Evolutionary conservation across 2,888 invertebrate genomes (phyloP).

Genomic region (Drosophila hamatofila): DNA sequence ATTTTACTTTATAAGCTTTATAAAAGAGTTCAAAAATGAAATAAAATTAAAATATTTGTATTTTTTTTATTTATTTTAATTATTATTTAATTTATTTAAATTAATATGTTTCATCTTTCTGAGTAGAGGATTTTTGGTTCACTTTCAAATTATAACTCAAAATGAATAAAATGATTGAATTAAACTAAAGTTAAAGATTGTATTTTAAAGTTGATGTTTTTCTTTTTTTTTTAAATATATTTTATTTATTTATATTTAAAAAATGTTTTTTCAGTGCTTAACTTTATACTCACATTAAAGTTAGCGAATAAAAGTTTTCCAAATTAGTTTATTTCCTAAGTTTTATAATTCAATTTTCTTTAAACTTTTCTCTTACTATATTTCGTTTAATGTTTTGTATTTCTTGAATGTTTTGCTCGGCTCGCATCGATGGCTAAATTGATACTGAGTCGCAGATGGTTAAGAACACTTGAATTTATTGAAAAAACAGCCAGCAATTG

Average conservation of each 20-base stretch:
- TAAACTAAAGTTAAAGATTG: too few relatives aligned
- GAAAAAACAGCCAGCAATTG: not conserved
- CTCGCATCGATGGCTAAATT: not conserved
- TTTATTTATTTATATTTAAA: not conserved
- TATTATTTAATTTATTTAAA: too few relatives aligned
- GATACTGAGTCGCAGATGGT: slow-evolving; percentile 10
- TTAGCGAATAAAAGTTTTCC: not conserved
- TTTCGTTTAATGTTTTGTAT: not conserved
- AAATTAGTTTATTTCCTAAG: not conserved
- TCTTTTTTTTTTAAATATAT: not conserved
- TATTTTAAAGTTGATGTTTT: too few relatives aligned
- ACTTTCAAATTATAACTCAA: too few relatives aligned
- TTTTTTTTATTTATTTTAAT: not conserved
- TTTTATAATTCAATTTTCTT: not conserved
- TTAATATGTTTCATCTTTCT: too few relatives aligned
- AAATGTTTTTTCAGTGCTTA: too few relatives aligned
- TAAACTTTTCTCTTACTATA: too few relatives aligned
- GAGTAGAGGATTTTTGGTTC: too few relatives aligned
- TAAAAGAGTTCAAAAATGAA: too few relatives aligned
- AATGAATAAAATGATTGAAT: too few relatives aligned
- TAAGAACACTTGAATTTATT: slow-evolving; percentile 8
- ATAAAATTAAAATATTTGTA: too few relatives aligned
- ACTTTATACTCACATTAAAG: not conserved
- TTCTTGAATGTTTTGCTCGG: not conserved
- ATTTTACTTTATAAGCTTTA: too few relatives aligned